These are phyloP conservation scores for Fulmarus glacialis DNA, from an alignment of 2,113 vertebrate genomes.

Conservation along the genomic window DNA sequence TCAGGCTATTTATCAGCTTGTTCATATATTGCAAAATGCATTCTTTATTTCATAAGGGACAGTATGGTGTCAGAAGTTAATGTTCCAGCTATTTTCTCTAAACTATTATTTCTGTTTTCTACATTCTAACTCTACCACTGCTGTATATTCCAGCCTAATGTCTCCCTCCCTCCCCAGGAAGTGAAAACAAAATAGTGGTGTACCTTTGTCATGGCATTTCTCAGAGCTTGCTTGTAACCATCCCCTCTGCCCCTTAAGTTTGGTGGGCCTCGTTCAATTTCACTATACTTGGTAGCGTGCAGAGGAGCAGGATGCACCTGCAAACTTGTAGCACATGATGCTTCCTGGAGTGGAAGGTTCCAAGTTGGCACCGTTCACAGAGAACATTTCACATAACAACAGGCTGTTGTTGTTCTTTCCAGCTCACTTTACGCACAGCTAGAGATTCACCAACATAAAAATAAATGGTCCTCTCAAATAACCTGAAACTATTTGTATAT, in stretches of 20 bases:
- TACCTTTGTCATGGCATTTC: neutral
- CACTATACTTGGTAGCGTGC: neutral
- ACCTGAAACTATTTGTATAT: neutral
- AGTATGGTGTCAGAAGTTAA: neutral
- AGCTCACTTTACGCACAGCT: neutral
- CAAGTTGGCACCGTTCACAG: neutral
- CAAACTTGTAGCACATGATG: neutral
- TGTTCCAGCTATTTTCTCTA: neutral
- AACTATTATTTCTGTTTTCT: neutral
- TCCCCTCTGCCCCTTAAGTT: no score
- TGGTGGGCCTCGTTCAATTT: neutral
- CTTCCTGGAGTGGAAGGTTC: constrained; percentile 11
- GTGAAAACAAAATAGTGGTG: accelerated
- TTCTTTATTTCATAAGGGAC: neutral
- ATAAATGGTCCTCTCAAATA: neutral
- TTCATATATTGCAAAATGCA: neutral
- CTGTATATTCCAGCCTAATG: neutral
- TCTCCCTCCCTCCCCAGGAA: neutral
- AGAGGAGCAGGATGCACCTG: constrained; percentile 40
- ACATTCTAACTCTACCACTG: no score
- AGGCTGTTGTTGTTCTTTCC: neutral
- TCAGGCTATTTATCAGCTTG: neutral
- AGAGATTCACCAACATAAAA: neutral
- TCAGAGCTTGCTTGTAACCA: neutral
- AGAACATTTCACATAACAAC: neutral